Conservation (phyloP, 1,140 invertebrate genomes). For the Lordiphosa clarofinis region DNA sequence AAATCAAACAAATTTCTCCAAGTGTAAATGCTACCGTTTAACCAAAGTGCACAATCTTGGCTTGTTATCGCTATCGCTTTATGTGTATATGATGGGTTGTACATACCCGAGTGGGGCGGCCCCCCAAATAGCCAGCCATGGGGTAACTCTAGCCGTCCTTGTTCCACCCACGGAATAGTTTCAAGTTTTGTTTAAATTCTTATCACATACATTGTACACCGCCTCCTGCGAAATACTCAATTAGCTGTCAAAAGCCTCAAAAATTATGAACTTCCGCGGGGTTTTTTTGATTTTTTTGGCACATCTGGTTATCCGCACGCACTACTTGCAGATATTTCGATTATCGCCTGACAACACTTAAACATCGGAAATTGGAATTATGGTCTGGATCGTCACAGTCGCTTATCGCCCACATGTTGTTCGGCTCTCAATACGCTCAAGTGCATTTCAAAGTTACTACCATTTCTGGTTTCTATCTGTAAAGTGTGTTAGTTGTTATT, state of each 20-base stretch:
- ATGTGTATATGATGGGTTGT: neutral
- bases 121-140: constrained; percentile 29
- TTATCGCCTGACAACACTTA: no score
- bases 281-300: no score
- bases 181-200: constrained; percentile 8
- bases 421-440: constrained; percentile 41
- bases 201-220: constrained; percentile 4
- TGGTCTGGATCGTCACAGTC: no score
- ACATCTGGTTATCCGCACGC: no score
- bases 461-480: constrained; percentile 10
- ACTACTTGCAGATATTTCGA: no score
- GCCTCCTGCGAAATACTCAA: no score
- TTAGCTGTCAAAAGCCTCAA: neutral
- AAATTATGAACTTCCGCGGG: neutral
- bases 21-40: no score
- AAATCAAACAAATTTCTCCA: no score
- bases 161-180: neutral
- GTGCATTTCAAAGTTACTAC: constrained; percentile 70
- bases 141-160: constrained; percentile 19
- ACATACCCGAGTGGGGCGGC: constrained; percentile 11
- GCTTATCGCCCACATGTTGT: constrained; percentile 8
- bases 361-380: no score
- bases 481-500: constrained; percentile 34
- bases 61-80: constrained; percentile 31
- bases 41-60: constrained; percentile 27